These are phyloP conservation scores for Platyrinchus mystaceus DNA, from an alignment of 2,797 vertebrate species.

Conservation along the genomic window DNA sequence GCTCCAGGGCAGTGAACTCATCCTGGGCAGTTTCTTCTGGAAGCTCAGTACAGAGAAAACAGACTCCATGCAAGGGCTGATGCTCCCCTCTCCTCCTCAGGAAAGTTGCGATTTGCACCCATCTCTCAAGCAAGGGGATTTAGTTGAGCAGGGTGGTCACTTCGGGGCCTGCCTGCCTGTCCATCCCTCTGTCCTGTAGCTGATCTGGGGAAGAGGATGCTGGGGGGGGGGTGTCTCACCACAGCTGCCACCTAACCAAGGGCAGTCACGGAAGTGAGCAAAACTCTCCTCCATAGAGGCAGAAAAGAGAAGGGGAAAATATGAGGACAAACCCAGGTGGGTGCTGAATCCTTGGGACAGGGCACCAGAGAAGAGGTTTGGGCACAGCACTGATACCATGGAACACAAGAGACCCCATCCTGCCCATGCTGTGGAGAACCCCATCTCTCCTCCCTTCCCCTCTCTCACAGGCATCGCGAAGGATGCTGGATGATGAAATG, in stretches of 20 bases:
- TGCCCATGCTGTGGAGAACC: not conserved
- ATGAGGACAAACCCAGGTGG: not conserved
- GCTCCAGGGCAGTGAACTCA: rapidly evolving
- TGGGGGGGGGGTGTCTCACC: not conserved
- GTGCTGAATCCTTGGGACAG: not conserved
- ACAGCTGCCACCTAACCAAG: not conserved
- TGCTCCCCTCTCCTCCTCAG: not conserved
- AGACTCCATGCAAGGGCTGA: not conserved
- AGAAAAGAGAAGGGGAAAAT: not conserved
- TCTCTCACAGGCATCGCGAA: constrained; percentile 84
- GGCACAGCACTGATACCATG: not conserved
- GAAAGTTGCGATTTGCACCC: not conserved
- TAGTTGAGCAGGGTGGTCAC: not conserved
- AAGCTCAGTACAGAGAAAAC: not conserved
- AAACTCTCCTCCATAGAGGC: not conserved
- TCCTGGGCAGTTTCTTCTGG: not conserved
- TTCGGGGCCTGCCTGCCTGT: not conserved
- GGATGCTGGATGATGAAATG: constrained; percentile 97
- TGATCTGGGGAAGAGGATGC: not conserved
- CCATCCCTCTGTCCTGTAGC: not conserved
- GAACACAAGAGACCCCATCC: not conserved
- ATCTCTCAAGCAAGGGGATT: not conserved
- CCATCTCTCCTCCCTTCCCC: not conserved
- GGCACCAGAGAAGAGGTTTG: not conserved
- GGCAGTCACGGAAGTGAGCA: not conserved